Conservation (phyloP, 92 coral and sea anemone genomes). For the Umimayanthus chanpuru region DNA sequence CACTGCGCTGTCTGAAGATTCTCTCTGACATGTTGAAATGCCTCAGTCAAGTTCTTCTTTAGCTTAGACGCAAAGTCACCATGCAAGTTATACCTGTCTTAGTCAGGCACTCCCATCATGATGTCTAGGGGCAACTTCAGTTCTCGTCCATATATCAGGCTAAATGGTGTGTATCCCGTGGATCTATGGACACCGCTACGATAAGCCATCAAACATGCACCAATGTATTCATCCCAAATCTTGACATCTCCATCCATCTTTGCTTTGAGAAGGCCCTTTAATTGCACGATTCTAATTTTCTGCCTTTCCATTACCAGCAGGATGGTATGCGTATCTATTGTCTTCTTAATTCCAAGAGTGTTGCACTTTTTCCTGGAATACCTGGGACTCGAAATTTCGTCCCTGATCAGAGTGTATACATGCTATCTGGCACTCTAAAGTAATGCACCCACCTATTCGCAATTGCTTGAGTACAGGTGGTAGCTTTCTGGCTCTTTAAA, state of each 20-base stretch:
- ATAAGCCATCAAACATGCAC: constrained; percentile 4
- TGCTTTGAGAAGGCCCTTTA: not conserved
- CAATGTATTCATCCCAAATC: not conserved
- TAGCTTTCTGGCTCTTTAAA: constrained; percentile 50
- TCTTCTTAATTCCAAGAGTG: not conserved
- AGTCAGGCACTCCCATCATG: not conserved
- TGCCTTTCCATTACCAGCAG: not conserved
- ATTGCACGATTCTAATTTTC: not conserved
- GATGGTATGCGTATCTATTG: not conserved
- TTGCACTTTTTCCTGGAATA: not conserved
- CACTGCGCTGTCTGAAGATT: not conserved
- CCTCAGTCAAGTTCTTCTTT: not conserved
- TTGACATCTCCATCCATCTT: not conserved
- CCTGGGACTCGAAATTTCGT: not conserved
- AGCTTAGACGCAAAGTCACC: not conserved
- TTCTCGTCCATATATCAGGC: not conserved
- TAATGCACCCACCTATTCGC: constrained; percentile 47
- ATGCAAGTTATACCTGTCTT: not conserved
- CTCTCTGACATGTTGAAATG: not conserved
- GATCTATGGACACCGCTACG: not conserved
- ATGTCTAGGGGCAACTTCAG: not conserved
- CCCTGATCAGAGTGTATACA: not conserved
- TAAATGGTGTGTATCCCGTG: not conserved
- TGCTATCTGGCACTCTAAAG: constrained; percentile 45
- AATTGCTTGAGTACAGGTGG: constrained; percentile 45